Percentiles rank a stretch among this genome's conserved stretches.
These are phyloP conservation scores for Clarias batrachus DNA, from an alignment of 2,113 vertebrate species.

Conservation along the genomic window DNA sequence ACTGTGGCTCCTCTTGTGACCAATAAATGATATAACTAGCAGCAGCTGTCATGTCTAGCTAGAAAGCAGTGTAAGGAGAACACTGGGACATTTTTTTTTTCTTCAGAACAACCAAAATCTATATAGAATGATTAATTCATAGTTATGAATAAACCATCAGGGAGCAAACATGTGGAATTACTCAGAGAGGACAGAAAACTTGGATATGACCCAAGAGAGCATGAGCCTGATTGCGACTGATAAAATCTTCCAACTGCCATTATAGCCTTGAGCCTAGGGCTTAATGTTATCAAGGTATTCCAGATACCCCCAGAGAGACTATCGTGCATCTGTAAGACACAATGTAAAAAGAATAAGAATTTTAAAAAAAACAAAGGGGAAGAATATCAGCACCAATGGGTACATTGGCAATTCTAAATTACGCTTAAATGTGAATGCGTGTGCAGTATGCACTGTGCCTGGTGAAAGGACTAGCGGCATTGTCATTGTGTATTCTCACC, in stretches of 20 bases:
- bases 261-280: background rate
- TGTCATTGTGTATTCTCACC: background rate
- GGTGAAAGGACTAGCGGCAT: background rate
- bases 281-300: background rate
- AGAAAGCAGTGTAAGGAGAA: background rate
- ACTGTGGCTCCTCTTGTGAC: conserved; percentile 34
- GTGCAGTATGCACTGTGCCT: background rate
- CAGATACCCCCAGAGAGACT: background rate
- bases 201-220: conserved; percentile 13
- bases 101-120: background rate
- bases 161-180: conserved; percentile 16
- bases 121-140: background rate
- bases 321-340: background rate
- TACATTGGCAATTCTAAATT: background rate
- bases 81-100: background rate
- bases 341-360: background rate
- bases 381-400: background rate
- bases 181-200: conserved; percentile 14
- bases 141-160: background rate
- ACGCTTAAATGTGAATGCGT: background rate
- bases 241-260: conserved; percentile 19
- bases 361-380: background rate
- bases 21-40: conserved; percentile 47
- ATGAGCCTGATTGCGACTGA: conserved; percentile 20
- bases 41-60: background rate